Conservation (phyloP, 2,113 vertebrate species). For the Ophthalmolycus amberensis region DNA sequence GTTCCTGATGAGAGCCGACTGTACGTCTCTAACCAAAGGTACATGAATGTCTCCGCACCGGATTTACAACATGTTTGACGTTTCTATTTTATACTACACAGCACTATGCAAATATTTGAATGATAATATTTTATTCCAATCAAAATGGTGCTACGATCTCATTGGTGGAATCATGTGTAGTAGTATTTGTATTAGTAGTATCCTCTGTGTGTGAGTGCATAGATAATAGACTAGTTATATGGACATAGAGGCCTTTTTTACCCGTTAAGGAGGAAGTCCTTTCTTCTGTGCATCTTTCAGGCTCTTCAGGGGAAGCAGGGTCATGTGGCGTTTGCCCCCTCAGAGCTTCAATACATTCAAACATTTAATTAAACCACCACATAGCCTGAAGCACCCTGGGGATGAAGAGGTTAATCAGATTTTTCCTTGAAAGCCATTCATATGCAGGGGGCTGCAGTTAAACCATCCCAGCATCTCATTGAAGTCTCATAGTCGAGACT, state of each 20-base stretch:
- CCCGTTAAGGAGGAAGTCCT: not conserved
- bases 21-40: slow-evolving; percentile 39
- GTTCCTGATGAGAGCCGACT: slow-evolving; percentile 35
- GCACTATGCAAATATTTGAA: not conserved
- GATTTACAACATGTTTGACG: no score
- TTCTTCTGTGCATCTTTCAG: not conserved
- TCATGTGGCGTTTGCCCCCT: not conserved
- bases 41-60: not conserved
- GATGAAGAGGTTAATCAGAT: slow-evolving; percentile 13
- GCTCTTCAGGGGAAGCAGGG: not conserved
- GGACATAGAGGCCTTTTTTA: not conserved
- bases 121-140: not conserved
- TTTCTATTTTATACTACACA: no score
- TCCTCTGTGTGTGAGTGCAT: not conserved
- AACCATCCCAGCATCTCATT: not conserved
- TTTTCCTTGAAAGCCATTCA: slow-evolving; percentile 29
- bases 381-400: not conserved
- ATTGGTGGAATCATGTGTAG: not conserved
- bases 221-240: not conserved
- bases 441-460: not conserved
- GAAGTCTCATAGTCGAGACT: not conserved
- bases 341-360: slow-evolving; percentile 12
- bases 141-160: not conserved
- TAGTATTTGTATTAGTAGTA: no score
- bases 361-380: slow-evolving; percentile 27